Evolutionary conservation across 1,140 invertebrate genomes (phyloP).

Genomic region (Plutomurus gul): DNA sequence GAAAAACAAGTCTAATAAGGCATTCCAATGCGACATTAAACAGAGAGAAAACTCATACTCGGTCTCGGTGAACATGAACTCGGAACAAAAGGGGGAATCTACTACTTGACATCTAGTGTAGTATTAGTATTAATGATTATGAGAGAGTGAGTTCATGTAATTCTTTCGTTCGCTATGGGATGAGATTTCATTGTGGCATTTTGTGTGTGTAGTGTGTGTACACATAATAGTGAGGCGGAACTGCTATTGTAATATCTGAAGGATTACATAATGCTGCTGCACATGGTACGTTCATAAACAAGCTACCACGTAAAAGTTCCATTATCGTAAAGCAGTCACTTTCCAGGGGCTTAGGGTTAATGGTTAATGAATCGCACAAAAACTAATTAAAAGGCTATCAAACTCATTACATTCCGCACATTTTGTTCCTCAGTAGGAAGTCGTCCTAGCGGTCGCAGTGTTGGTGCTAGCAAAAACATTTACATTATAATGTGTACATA

Average conservation of each 20-base stretch:
- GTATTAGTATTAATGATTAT: no score
- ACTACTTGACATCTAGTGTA: no score
- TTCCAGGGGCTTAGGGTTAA: conserved; percentile 23
- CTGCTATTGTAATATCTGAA: not conserved
- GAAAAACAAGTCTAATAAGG: not conserved
- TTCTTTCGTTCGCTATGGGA: no score
- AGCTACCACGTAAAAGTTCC: conserved; percentile 19
- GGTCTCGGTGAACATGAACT: no score
- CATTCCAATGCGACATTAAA: no score
- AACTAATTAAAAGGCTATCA: conserved; percentile 30
- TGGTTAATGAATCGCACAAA: conserved; percentile 19
- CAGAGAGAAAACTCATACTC: not conserved
- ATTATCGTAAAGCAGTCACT: conserved; percentile 22
- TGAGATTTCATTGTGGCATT: no score
- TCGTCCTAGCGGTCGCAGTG: no score
- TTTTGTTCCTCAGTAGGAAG: conserved; percentile 14
- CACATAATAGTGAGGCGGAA: not conserved
- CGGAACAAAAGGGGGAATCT: no score
- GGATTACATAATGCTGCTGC: not conserved
- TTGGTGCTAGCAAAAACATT: not conserved
- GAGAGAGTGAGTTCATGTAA: no score
- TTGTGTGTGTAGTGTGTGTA: no score
- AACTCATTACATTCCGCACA: conserved; percentile 26
- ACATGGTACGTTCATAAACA: conserved; percentile 2
- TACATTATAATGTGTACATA: not conserved